These are phyloP conservation scores for Ciconia maguari DNA, from an alignment of 2,113 vertebrate species.

Conservation along the genomic window DNA sequence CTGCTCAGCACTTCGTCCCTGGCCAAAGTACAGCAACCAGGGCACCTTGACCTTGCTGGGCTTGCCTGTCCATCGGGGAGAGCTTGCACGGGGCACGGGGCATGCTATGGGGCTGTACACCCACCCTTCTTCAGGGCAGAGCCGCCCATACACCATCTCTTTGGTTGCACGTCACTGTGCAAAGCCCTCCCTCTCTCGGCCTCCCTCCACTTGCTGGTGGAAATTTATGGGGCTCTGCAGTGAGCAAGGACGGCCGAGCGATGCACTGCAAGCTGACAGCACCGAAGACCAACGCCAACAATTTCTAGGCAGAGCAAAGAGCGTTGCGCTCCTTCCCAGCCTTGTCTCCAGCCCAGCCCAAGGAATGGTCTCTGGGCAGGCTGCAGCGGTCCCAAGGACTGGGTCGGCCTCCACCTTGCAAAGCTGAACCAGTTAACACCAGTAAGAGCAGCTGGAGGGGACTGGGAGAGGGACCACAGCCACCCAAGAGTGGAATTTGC, in stretches of 20 bases:
- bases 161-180: background rate
- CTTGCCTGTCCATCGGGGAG: background rate
- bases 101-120: background rate
- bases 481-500: background rate
- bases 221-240: constrained; percentile 7
- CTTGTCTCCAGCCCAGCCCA: background rate
- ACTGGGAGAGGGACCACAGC: background rate
- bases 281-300: background rate
- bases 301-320: background rate
- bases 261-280: background rate
- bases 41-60: background rate
- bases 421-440: background rate
- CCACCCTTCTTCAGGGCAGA: background rate
- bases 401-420: background rate
- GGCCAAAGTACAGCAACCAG: background rate
- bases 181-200: background rate
- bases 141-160: accelerated
- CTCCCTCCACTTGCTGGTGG: background rate
- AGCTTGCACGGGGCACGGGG: accelerated
- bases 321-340: accelerated
- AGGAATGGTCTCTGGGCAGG: background rate
- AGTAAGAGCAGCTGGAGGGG: background rate
- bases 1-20: background rate
- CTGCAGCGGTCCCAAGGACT: background rate
- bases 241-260: background rate